phyloP scores from a whole-genome alignment of 2,888 invertebrate species.

The Cyrtodaria siliqua region DNA sequence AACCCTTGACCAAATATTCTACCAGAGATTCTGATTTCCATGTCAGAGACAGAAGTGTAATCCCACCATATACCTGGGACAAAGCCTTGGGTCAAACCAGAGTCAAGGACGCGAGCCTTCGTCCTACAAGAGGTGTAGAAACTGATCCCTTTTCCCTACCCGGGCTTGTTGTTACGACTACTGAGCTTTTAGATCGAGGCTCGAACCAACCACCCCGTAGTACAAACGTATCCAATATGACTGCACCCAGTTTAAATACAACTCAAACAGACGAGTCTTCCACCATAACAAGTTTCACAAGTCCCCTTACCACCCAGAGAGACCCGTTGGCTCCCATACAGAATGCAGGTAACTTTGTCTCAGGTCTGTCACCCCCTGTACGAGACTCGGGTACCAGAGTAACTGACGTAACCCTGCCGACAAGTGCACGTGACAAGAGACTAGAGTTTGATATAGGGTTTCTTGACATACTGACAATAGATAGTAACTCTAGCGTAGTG shows the following conservation, averaged over 20 bases:
- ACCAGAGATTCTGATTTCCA: background rate
- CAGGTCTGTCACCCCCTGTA: constrained; percentile 40
- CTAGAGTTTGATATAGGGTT: constrained; percentile 59
- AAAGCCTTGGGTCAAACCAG: constrained; percentile 10
- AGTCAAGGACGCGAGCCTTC: background rate
- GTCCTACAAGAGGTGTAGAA: background rate
- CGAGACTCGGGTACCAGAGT: constrained; percentile 38
- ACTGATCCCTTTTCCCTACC: background rate
- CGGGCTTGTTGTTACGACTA: constrained; percentile 8
- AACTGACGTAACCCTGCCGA: constrained; percentile 16
- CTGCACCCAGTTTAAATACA: background rate
- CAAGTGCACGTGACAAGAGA: constrained; percentile 27
- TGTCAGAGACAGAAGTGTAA: constrained; percentile 33
- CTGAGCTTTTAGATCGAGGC: background rate
- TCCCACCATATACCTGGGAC: constrained; percentile 35
- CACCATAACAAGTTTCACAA: constrained; percentile 28
- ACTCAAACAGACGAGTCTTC: constrained; percentile 38
- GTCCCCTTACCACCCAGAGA: constrained; percentile 37
- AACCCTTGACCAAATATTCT: background rate
- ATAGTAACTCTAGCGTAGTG: constrained; percentile 58
- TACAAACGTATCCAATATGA: background rate
- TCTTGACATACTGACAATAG: constrained; percentile 62
- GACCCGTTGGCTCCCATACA: constrained; percentile 21
- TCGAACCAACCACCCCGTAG: constrained; percentile 5
- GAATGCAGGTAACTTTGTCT: background rate